A percentile compares a stretch with the other conserved stretches of the same genome.
phyloP scores from a whole-genome alignment of 2,113 vertebrate genomes.

The Sphaerodactylus townsendi region DNA sequence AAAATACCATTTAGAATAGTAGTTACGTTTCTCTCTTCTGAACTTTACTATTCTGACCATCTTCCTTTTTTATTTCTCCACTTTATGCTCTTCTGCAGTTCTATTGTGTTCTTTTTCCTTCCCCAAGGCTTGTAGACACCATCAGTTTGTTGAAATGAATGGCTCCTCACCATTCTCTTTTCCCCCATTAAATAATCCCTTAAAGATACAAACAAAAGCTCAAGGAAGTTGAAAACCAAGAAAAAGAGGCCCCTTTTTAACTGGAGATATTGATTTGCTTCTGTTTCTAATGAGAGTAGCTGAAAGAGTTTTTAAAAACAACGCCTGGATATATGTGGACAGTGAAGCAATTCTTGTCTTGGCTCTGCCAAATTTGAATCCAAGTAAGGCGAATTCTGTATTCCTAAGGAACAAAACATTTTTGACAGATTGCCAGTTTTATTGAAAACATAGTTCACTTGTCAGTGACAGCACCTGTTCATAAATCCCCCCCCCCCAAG shows the following conservation, averaged over 20 bases:
- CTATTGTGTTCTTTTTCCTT: neutral
- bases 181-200: neutral
- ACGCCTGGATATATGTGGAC: neutral
- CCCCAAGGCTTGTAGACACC: neutral
- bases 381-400: neutral
- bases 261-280: neutral
- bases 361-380: neutral
- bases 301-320: neutral
- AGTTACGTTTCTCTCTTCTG: neutral
- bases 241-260: neutral
- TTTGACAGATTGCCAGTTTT: neutral
- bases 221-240: neutral
- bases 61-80: neutral
- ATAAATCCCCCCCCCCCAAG: neutral
- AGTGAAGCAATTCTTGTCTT: neutral
- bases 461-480: neutral
- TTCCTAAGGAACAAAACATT: neutral
- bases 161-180: neutral
- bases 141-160: neutral
- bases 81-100: neutral
- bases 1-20: neutral
- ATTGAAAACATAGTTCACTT: neutral
- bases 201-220: neutral
- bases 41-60: neutral
- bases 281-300: neutral